Evolutionary conservation across 92 coral and sea anemone genomes (phyloP).

Genomic region (Scolanthus callimorphus): DNA sequence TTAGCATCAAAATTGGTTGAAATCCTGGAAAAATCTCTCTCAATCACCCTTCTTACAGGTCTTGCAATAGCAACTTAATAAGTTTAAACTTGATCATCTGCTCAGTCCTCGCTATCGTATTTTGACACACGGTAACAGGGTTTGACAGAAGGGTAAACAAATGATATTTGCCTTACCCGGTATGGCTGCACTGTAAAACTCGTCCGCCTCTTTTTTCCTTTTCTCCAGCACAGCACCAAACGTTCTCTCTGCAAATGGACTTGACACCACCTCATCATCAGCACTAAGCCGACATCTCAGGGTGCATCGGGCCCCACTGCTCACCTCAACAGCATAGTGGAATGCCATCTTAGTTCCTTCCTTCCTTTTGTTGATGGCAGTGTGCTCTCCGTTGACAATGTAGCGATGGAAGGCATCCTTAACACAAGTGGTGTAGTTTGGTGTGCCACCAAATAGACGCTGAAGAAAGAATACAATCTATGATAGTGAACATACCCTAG

Average conservation of each 20-base stretch:
- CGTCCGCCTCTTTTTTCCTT: slow-evolving; percentile 62
- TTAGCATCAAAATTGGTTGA: too few species aligned
- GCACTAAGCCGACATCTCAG: slow-evolving; percentile 67
- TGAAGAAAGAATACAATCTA: slow-evolving; percentile 7
- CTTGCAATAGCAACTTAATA: too few species aligned
- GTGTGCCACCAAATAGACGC: slow-evolving; percentile 48
- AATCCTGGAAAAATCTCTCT: too few species aligned
- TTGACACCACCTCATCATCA: slow-evolving; percentile 29
- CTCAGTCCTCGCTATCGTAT: too few species aligned
- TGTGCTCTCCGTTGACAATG: slow-evolving; percentile 53
- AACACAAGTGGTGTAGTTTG: slow-evolving; percentile 47
- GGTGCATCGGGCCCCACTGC: slow-evolving; percentile 47
- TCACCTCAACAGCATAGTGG: slow-evolving; percentile 62
- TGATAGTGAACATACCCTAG: too few species aligned
- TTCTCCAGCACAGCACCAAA: slow-evolving; percentile 49
- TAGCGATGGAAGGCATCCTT: slow-evolving; percentile 87
- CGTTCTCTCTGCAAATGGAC: slow-evolving; percentile 33
- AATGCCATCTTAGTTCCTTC: slow-evolving; percentile 81
- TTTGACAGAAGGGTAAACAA: too few species aligned
- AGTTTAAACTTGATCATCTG: too few species aligned
- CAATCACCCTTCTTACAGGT: too few species aligned
- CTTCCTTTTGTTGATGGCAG: slow-evolving; percentile 46
- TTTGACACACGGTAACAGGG: too few species aligned
- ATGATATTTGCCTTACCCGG: slow-evolving; percentile 54
- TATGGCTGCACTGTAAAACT: slow-evolving; percentile 61